Evolutionary conservation across 2,113 vertebrate species (phyloP).

Genomic region (Gobio gobio): DNA sequence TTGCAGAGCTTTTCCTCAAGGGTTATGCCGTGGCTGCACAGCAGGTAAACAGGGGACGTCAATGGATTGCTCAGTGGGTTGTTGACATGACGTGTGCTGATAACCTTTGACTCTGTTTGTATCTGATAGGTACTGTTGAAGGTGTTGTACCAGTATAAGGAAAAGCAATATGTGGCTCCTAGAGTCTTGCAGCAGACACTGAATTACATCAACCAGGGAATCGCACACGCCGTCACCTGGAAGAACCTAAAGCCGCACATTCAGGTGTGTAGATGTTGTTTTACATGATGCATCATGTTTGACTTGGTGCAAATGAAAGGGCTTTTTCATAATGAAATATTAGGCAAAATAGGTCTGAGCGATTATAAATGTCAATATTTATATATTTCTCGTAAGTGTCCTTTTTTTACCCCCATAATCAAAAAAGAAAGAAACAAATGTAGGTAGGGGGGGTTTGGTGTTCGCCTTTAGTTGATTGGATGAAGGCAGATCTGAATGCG

Average conservation of each 20-base stretch:
- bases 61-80: neutral
- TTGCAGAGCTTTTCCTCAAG: constrained; percentile 97
- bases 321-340: neutral
- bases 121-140: constrained; percentile 91
- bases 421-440: too few species aligned
- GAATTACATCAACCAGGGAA: constrained; percentile 98
- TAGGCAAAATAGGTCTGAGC: neutral
- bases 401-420: too few species aligned
- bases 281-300: too few species aligned
- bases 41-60: constrained; percentile 77
- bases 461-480: too few species aligned
- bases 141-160: constrained; percentile 96
- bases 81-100: neutral
- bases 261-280: constrained; percentile 79
- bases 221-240: constrained; percentile 96
- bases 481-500: too few species aligned
- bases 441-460: too few species aligned
- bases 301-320: too few species aligned
- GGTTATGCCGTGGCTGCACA: constrained; percentile 94
- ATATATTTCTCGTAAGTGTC: too few species aligned
- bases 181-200: constrained; percentile 96
- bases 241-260: constrained; percentile 97
- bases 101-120: constrained; percentile 31
- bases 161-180: constrained; percentile 97
- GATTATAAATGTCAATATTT: too few species aligned